Base-by-base conservation (phyloP, 2,888 invertebrate species). In the Lamellibrachia columna region DNA sequence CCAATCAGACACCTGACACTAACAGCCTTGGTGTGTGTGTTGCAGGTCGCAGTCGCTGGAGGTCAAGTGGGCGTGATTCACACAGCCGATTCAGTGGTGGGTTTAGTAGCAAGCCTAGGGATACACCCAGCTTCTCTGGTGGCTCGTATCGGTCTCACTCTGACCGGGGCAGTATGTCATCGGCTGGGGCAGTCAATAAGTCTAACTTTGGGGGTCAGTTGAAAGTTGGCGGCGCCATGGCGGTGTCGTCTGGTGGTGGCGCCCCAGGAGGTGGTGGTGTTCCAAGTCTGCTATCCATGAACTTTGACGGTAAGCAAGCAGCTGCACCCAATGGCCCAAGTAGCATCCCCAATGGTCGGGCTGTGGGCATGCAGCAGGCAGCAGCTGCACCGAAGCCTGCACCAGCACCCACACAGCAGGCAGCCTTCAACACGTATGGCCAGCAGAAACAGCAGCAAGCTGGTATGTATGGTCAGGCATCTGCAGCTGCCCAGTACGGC, bases 21-120 rank as follows among this genome's bases (percentile, higher is more conserved):
- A 40, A 40, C 40, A 15, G 75, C 75, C 3, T 75, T 22, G 75
- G 22, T 75, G 22, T 75, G 75, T 93, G 52, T 91, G 52, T 94
- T 94, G 15, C 93, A 94, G 94, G 94, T 92, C 94, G 94, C 92
- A 94, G 94, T 92, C 93, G 93, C 15, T 93, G 93, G 93, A 93
- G 92, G 92, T 90, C 92, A 75, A 91, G 93, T 53, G 92, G 93
- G n/a, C 28, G 93, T 91, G 92, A 93, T 92, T 93, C 93, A 75
- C 92, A 93, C 92, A 92, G 93, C 28, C 90, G 92, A 90, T 22
- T 28, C 58, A 40, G 92, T 91, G 92, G 92, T 91, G 92, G 93
- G 91, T 93, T 93, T 91, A 92, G 94, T 91, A 93, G 93, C 55
- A 93, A 93, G 40, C 91, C 92, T 91, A 92, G 93, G 40, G 92